These are phyloP conservation scores for Poecilobothrus nobilitatus DNA, from an alignment of 2,888 invertebrate genomes.

Conservation along the genomic window DNA sequence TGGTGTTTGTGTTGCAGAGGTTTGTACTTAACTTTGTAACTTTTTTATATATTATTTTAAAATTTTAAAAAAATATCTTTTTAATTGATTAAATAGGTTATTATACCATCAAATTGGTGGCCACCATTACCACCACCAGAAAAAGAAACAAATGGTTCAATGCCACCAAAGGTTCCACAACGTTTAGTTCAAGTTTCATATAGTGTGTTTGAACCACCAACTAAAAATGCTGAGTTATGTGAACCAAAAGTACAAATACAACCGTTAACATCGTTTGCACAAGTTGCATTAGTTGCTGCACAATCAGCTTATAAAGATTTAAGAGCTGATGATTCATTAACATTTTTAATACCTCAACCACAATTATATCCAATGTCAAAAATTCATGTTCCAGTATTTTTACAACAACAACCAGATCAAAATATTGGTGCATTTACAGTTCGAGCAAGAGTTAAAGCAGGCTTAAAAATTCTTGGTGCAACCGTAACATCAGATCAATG, in stretches of 20 bases:
- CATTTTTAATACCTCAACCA: slow-evolving; percentile 77
- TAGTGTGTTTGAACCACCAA: slow-evolving; percentile 76
- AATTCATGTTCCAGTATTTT: slow-evolving; percentile 82
- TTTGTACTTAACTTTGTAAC: slow-evolving; percentile 23
- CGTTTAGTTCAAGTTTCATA: slow-evolving; percentile 74
- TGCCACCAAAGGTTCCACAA: slow-evolving; percentile 56
- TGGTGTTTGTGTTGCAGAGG: slow-evolving; percentile 82
- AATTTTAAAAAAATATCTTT: no score
- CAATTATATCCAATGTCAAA: slow-evolving; percentile 83
- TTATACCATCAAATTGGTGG: slow-evolving; percentile 90
- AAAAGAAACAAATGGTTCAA: slow-evolving; percentile 51
- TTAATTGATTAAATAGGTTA: slow-evolving; percentile 45
- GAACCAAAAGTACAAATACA: slow-evolving; percentile 67
- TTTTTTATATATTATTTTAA: slow-evolving; percentile 9
- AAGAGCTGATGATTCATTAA: slow-evolving; percentile 72
- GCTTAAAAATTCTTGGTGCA: slow-evolving; percentile 74
- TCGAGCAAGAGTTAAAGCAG: slow-evolving; percentile 85
- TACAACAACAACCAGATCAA: slow-evolving; percentile 60
- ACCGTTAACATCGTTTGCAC: slow-evolving; percentile 55
- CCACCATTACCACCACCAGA: slow-evolving; percentile 59
- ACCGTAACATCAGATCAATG: slow-evolving; percentile 68
- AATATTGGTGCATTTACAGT: slow-evolving; percentile 74
- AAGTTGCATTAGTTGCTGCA: slow-evolving; percentile 66
- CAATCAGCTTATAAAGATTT: slow-evolving; percentile 76
- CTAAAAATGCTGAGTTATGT: slow-evolving; percentile 57